These are phyloP conservation scores for Oreochromis niloticus DNA, from an alignment of 2,113 vertebrate species.

Conservation along the genomic window DNA sequence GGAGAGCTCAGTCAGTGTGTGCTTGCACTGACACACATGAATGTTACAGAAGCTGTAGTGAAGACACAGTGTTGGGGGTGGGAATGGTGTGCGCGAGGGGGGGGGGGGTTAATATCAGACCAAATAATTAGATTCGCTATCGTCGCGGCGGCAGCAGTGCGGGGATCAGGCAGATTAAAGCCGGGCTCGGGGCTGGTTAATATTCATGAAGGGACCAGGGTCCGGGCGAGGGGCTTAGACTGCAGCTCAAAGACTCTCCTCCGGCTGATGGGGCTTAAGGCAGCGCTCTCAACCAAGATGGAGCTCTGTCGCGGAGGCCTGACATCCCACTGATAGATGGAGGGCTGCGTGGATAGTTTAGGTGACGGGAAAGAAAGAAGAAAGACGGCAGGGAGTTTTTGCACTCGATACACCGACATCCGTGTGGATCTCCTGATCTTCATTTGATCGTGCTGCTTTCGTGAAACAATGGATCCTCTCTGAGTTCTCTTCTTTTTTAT, in stretches of 20 bases:
- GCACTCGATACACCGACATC: not conserved
- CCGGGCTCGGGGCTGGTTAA: slow-evolving; percentile 76
- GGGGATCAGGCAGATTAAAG: slow-evolving; percentile 96
- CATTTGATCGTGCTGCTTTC: not conserved
- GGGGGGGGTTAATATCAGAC: slow-evolving; percentile 85
- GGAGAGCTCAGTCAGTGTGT: slow-evolving; percentile 11
- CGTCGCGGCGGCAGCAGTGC: slow-evolving; percentile 86
- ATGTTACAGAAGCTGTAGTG: not conserved
- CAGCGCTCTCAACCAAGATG: slow-evolving; percentile 51
- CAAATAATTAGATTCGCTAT: slow-evolving; percentile 99
- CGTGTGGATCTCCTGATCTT: not conserved
- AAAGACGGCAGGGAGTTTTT: not conserved
- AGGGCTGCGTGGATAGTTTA: not conserved
- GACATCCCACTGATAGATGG: slow-evolving; percentile 36
- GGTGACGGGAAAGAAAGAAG: not conserved
- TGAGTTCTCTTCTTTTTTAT: rapidly evolving
- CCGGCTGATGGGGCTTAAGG: slow-evolving; percentile 58
- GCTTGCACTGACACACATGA: not conserved
- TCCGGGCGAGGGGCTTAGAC: slow-evolving; percentile 64
- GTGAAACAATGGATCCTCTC: not conserved
- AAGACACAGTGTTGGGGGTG: not conserved
- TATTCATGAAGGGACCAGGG: slow-evolving; percentile 87
- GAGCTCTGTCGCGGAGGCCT: slow-evolving; percentile 26
- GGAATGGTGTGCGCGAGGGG: not conserved
- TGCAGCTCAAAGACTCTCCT: slow-evolving; percentile 64